Evolutionary conservation across 2,888 invertebrate genomes (phyloP).

Genomic region (Apotomis turbidana): DNA sequence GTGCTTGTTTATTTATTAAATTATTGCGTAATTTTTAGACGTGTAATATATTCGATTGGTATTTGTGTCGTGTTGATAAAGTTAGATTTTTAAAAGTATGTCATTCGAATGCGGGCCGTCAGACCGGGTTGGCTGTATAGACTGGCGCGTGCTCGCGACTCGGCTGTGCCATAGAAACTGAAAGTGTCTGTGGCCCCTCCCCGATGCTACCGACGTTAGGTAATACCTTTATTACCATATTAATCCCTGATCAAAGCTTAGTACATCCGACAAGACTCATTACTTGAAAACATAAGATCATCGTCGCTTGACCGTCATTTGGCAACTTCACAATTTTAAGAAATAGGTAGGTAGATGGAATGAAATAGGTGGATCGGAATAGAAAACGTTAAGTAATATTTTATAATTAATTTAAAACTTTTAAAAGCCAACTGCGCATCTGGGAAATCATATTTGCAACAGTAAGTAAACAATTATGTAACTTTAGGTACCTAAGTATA

Average conservation of each 20-base stretch:
- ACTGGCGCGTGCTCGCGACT: constrained; percentile 65
- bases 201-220: constrained; percentile 59
- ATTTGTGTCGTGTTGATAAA: constrained; percentile 41
- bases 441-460: no score
- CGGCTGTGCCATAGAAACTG: constrained; percentile 73
- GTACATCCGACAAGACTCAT: constrained; percentile 55
- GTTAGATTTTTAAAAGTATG: constrained; percentile 64
- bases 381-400: no score
- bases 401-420: no score
- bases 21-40: constrained; percentile 29
- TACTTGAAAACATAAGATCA: constrained; percentile 21
- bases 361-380: no score
- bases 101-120: constrained; percentile 72
- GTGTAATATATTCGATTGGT: constrained; percentile 13
- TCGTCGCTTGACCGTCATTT: not conserved
- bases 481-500: no score
- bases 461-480: no score
- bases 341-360: no score
- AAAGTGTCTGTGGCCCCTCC: constrained; percentile 68
- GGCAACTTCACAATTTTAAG: not conserved
- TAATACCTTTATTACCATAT: constrained; percentile 64
- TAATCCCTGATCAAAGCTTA: constrained; percentile 62
- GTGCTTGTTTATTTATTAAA: constrained; percentile 9
- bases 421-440: no score
- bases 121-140: constrained; percentile 54